These are phyloP conservation scores for Drosophila fuyamai DNA, from an alignment of 1,140 invertebrate genomes.

Conservation along the genomic window DNA sequence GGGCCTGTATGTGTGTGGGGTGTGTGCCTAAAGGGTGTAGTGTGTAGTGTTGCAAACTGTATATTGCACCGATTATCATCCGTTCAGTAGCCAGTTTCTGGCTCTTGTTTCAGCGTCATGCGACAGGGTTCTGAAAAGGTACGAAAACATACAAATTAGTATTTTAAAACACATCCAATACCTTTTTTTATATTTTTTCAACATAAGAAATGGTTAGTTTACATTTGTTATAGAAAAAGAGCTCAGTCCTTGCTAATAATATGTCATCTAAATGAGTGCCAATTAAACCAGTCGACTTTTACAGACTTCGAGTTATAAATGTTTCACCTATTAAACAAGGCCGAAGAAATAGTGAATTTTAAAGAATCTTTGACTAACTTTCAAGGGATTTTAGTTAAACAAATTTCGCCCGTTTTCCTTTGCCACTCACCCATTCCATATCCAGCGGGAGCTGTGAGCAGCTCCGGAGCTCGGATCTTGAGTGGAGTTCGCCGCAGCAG, in stretches of 20 bases:
- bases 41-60: conserved; percentile 31
- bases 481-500: conserved; percentile 70
- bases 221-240: no score
- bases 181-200: not conserved
- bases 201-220: no score
- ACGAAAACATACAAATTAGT: not conserved
- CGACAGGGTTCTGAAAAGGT: conserved; percentile 65
- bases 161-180: not conserved
- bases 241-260: no score
- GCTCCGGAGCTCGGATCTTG: conserved; percentile 68
- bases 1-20: conserved; percentile 49
- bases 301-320: no score
- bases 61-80: conserved; percentile 55
- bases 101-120: conserved; percentile 83
- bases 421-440: conserved; percentile 60
- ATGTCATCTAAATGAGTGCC: no score
- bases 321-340: no score
- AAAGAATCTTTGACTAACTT: no score
- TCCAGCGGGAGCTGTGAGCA: conserved; percentile 45
- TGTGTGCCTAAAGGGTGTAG: conserved; percentile 12
- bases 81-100: conserved; percentile 79
- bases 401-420: no score
- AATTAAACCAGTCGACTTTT: no score
- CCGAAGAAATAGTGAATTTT: no score
- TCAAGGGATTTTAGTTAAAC: no score